Percentiles rank a stretch among this genome's conserved stretches.
Evolutionary conservation across 2,113 vertebrate species (phyloP).

Genomic region (Oceanites oceanicus): DNA sequence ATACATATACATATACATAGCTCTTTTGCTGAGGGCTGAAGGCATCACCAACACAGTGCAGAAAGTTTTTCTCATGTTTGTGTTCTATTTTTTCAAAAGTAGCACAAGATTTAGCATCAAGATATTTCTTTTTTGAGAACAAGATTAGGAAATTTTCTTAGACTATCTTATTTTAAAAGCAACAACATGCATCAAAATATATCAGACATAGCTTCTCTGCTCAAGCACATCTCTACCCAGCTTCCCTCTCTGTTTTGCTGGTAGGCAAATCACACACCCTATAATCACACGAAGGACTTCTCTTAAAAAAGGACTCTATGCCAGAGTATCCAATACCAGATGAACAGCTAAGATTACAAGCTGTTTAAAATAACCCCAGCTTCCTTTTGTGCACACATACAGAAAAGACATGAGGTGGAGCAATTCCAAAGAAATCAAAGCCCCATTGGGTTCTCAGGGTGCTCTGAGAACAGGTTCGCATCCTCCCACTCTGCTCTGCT

Average conservation of each 20-base stretch:
- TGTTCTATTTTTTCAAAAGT: not conserved
- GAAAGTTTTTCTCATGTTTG: not conserved
- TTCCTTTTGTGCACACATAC: not conserved
- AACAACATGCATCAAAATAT: not conserved
- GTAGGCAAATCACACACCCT: not conserved
- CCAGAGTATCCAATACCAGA: not conserved
- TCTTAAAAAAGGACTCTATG: not conserved
- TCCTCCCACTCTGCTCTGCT: not conserved
- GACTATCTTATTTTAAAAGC: not conserved
- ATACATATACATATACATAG: not conserved
- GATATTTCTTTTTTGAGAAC: not conserved
- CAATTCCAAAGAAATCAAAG: not conserved
- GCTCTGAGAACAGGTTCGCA: not conserved
- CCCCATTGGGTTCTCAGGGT: not conserved
- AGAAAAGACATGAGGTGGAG: not conserved
- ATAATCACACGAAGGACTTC: not conserved
- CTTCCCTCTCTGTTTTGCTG: not conserved
- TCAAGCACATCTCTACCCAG: not conserved
- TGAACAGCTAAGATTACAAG: not conserved
- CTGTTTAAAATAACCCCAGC: not conserved
- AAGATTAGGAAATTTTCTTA: not conserved
- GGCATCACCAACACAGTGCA: not conserved
- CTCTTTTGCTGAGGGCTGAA: not conserved
- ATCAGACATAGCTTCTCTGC: not conserved
- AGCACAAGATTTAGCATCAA: not conserved